Evolutionary conservation across 2,888 invertebrate species (phyloP).

Genomic region (Microchrysa polita): DNA sequence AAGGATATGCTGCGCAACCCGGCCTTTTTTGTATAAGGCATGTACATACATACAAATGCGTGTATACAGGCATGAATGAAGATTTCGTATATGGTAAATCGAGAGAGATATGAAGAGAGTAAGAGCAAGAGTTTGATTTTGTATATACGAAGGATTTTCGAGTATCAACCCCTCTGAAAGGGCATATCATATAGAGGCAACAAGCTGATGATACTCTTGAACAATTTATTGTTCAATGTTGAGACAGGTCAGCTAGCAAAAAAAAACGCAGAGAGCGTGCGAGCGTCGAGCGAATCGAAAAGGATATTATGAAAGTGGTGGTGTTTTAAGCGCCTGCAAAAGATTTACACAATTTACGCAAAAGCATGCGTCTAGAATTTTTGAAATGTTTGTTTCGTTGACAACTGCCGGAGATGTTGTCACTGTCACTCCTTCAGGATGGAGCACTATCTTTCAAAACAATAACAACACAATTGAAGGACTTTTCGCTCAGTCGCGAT

Average conservation of each 20-base stretch:
- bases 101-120: background rate
- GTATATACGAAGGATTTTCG: constrained; percentile 6
- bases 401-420: background rate
- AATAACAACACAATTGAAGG: background rate
- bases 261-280: constrained; percentile 33
- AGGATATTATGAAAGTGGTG: background rate
- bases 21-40: constrained; percentile 21
- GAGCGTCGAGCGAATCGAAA: constrained; percentile 29
- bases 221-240: constrained; percentile 48
- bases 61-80: background rate
- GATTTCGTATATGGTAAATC: background rate
- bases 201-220: constrained; percentile 40
- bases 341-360: constrained; percentile 18
- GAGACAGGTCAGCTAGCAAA: constrained; percentile 49
- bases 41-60: background rate
- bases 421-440: no score
- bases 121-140: background rate
- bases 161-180: constrained; percentile 19
- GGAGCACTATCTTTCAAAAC: no score
- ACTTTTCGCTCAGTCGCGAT: background rate
- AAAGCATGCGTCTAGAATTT: constrained; percentile 42
- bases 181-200: constrained; percentile 24
- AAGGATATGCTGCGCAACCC: constrained; percentile 44
- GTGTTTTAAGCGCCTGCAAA: background rate
- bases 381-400: no score